phyloP scores from a whole-genome alignment of 2,113 vertebrate genomes.

The Hassar affinis region DNA sequence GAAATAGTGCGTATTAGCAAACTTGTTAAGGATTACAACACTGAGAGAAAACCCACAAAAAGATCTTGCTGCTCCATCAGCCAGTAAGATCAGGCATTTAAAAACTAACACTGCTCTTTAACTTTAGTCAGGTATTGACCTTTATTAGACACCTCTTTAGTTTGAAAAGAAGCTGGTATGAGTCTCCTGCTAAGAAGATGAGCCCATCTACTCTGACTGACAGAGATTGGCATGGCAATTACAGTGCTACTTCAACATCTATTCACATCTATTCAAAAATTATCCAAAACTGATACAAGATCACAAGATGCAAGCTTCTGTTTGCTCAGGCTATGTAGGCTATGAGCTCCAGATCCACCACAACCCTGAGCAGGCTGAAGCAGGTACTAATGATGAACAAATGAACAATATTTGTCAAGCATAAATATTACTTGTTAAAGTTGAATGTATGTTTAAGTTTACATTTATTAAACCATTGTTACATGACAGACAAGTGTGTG shows the following conservation, averaged over 20 bases:
- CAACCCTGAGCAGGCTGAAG: not conserved
- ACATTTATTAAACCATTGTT: not conserved
- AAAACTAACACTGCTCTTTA: not conserved
- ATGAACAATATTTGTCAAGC: not conserved
- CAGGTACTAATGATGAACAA: not conserved
- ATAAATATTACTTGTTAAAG: not conserved
- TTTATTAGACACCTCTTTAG: not conserved
- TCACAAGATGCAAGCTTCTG: not conserved
- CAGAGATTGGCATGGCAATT: not conserved
- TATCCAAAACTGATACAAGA: not conserved
- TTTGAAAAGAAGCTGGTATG: not conserved
- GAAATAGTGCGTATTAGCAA: not conserved
- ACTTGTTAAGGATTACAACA: not conserved
- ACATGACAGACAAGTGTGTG: not conserved
- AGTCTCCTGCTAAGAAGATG: not conserved
- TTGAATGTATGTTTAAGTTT: not conserved
- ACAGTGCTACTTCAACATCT: not conserved
- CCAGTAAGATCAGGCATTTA: not conserved
- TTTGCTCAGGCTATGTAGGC: not conserved
- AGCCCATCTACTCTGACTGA: not conserved
- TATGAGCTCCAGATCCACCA: not conserved
- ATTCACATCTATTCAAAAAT: too few species aligned
- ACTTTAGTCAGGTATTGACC: not conserved
- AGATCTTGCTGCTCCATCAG: not conserved
- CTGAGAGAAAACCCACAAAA: not conserved